Evolutionary conservation across 2,797 vertebrate genomes (phyloP).

Genomic region (Crax fasciolata): DNA sequence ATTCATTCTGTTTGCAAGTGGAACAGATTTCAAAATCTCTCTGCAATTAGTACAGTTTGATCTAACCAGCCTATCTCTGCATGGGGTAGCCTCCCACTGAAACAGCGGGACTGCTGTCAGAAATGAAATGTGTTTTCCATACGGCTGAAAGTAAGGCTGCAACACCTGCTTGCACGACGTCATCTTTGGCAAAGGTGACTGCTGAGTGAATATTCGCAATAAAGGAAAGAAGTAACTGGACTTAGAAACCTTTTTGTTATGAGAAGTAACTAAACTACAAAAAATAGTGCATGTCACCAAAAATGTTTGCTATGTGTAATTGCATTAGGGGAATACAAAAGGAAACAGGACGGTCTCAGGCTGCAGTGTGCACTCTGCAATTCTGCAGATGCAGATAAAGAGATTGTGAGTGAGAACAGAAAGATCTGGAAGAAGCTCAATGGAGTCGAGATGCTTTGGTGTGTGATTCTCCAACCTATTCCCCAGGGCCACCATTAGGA

Average conservation of each 20-base stretch:
- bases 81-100: constrained; percentile 64
- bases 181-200: constrained; percentile 65
- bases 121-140: constrained; percentile 62
- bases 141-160: constrained; percentile 18
- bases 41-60: constrained; percentile 76
- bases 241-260: neutral
- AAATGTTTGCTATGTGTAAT: neutral
- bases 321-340: neutral
- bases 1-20: constrained; percentile 68
- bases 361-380: neutral
- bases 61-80: constrained; percentile 70
- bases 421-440: neutral
- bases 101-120: constrained; percentile 64
- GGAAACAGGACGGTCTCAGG: neutral
- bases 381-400: neutral
- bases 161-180: constrained; percentile 72
- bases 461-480: rapidly evolving
- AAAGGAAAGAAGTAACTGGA: constrained; percentile 4
- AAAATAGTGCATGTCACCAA: rapidly evolving
- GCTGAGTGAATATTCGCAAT: constrained; percentile 43
- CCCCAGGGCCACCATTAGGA: neutral
- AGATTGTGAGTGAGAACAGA: neutral
- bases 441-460: neutral
- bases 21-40: constrained; percentile 73
- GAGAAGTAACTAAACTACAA: neutral